Conservation (phyloP, 30 jellyfish, hydroid and myxozoan genomes). For the Sanderia malayensis region DNA sequence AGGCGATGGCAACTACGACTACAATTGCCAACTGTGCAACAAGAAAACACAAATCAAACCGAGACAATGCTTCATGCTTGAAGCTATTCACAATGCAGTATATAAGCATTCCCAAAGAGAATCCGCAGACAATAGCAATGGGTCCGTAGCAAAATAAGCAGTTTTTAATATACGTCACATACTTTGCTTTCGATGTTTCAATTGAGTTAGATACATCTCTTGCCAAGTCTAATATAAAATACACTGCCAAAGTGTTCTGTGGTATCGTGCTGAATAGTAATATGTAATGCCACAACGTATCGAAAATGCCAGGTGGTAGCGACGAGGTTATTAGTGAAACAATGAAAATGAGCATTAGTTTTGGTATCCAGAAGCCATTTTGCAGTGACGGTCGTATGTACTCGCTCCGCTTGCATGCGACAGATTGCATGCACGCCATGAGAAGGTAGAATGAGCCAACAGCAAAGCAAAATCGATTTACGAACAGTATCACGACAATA, state of each 20-base stretch:
- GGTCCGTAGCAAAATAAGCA: neutral
- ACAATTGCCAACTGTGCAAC: neutral
- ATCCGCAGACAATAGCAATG: neutral
- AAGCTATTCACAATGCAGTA: neutral
- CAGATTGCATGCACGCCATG: constrained; percentile 53
- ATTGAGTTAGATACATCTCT: constrained; percentile 11
- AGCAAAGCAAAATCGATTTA: constrained; percentile 82
- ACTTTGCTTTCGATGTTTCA: neutral
- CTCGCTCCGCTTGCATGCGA: constrained; percentile 25
- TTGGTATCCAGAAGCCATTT: constrained; percentile 96
- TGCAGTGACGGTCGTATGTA: constrained; percentile 47
- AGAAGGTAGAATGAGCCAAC: constrained; percentile 44
- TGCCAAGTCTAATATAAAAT: constrained; percentile 56
- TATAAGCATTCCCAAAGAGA: neutral
- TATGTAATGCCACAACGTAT: constrained; percentile 63
- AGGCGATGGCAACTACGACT: neutral
- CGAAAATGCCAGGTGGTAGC: constrained; percentile 84
- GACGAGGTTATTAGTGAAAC: constrained; percentile 75
- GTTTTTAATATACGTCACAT: neutral
- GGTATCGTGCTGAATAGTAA: constrained; percentile 23
- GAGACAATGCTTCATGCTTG: neutral
- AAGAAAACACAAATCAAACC: neutral
- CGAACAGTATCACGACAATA: constrained; percentile 51
- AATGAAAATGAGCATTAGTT: constrained; percentile 55
- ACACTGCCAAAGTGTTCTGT: constrained; percentile 30